phyloP scores from a whole-genome alignment of 2,797 vertebrate genomes.

The Carcharodon carcharias region DNA sequence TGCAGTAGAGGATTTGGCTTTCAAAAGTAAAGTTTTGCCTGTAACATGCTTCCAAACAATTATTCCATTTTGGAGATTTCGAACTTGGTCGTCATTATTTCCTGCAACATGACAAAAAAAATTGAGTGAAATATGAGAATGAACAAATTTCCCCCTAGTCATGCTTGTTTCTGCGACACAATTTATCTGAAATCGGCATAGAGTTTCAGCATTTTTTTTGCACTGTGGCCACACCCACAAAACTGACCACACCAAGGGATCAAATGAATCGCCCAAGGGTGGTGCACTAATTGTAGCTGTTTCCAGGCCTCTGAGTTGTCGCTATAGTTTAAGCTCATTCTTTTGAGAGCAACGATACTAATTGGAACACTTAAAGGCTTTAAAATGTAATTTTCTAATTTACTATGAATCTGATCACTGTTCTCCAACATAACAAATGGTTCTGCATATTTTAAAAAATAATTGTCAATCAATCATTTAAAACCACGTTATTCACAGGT shows the following conservation, averaged over 20 bases:
- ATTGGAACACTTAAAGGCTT: neutral
- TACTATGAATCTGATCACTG: neutral
- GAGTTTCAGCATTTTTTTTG: neutral
- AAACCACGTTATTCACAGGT: no score
- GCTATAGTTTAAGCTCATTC: neutral
- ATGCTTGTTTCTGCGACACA: no score
- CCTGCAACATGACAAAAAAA: conserved; percentile 48
- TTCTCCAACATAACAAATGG: no score
- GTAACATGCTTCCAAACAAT: conserved; percentile 27
- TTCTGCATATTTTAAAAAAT: neutral
- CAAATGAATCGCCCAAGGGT: neutral
- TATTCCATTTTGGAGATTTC: conserved; percentile 80
- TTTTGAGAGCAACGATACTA: neutral
- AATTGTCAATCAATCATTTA: no score
- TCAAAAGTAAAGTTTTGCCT: neutral
- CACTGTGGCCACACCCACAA: neutral
- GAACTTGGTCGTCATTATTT: conserved; percentile 65
- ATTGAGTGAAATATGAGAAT: neutral
- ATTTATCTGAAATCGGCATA: neutral
- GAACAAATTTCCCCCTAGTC: neutral
- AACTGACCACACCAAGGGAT: neutral
- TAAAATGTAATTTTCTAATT: neutral
- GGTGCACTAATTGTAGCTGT: neutral
- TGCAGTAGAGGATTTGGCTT: neutral
- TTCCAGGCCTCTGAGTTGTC: neutral